Conservation (phyloP, 2,113 vertebrate species). For the Saccopteryx bilineata region DNA sequence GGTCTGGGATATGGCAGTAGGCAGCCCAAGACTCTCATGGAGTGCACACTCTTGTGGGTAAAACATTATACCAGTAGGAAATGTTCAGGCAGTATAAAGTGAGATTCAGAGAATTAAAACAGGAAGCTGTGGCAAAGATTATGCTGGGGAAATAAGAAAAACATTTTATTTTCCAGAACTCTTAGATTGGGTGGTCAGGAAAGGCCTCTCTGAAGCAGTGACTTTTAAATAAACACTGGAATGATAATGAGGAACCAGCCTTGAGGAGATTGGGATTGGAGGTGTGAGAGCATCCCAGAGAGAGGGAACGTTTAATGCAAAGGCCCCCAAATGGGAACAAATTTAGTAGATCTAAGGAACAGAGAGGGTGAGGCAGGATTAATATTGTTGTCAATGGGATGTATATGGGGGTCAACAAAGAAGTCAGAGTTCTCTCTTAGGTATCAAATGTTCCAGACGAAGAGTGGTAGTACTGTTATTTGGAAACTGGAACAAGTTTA, state of each 20-base stretch:
- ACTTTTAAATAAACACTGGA: background rate
- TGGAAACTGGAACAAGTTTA: background rate
- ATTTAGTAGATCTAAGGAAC: background rate
- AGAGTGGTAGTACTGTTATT: background rate
- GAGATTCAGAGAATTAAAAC: background rate
- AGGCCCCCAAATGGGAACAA: background rate
- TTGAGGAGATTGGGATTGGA: background rate
- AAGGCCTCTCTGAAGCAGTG: constrained; percentile 17
- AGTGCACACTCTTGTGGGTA: background rate
- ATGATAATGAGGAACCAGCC: background rate
- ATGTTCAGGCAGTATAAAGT: background rate
- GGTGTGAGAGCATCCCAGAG: background rate
- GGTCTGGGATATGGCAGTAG: background rate
- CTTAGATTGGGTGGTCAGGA: background rate
- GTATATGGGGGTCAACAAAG: background rate
- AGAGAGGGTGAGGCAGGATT: background rate
- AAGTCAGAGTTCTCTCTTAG: background rate
- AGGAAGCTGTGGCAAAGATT: background rate
- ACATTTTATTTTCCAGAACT: too few relatives aligned
- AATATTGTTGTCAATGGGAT: background rate
- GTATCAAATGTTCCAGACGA: background rate
- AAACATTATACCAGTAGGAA: background rate
- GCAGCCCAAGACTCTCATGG: background rate
- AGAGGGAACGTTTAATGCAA: background rate
- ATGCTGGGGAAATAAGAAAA: background rate